These are phyloP conservation scores for Hippocampus guttulatus DNA, from an alignment of 2,113 vertebrate genomes.

Conservation along the genomic window DNA sequence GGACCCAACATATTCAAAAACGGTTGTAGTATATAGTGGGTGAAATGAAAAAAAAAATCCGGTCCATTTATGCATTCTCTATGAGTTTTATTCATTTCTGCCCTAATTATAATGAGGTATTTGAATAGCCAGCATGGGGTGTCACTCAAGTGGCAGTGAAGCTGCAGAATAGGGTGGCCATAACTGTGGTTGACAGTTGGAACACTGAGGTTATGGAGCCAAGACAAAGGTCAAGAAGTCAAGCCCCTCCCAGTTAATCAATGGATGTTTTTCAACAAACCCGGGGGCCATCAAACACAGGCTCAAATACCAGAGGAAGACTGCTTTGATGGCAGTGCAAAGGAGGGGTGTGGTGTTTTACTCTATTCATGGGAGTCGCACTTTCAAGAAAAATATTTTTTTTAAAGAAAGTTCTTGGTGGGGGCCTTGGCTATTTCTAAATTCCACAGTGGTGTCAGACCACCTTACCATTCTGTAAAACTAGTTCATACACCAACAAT, in stretches of 20 bases:
- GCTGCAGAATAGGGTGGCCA: slow-evolving; percentile 44
- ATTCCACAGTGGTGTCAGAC: not conserved
- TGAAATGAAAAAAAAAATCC: not conserved
- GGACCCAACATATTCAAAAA: not conserved
- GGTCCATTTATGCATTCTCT: not conserved
- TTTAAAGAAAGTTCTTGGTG: not conserved
- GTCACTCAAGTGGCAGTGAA: slow-evolving; percentile 24
- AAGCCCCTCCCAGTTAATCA: slow-evolving; percentile 55
- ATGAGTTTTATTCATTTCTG: not conserved
- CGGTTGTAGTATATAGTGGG: not conserved
- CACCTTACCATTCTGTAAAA: not conserved
- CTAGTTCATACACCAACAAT: not conserved
- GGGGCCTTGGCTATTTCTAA: no score
- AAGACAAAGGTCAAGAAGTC: slow-evolving; percentile 51
- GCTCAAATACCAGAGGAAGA: slow-evolving; percentile 43
- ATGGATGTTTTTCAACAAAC: slow-evolving; percentile 33
- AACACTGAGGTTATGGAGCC: slow-evolving; percentile 51
- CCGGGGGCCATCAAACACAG: slow-evolving; percentile 32
- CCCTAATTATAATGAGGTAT: not conserved
- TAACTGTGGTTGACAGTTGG: slow-evolving; percentile 49
- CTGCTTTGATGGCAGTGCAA: slow-evolving; percentile 10
- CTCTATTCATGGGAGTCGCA: slow-evolving; percentile 11
- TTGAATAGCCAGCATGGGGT: not conserved
- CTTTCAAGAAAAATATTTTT: slow-evolving; percentile 22
- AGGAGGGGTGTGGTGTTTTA: slow-evolving; percentile 8